phyloP scores from a whole-genome alignment of 2,797 vertebrate genomes.

The Prionace glauca region DNA sequence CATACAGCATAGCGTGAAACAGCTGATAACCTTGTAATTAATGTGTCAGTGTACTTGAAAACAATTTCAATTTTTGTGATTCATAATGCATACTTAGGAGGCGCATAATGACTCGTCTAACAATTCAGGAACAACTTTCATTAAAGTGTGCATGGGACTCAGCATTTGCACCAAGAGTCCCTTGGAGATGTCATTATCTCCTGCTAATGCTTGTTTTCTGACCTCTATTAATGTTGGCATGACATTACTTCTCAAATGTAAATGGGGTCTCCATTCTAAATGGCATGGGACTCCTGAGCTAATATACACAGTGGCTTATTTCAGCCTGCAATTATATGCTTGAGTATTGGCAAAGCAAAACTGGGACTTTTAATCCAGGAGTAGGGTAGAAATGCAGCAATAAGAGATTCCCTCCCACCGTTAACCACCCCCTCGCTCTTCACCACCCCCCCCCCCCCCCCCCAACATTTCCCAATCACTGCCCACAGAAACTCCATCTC shows the following conservation, averaged over 20 bases:
- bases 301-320: not conserved
- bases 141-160: not conserved
- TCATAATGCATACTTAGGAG: slow-evolving; percentile 7
- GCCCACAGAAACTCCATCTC: too few relatives aligned
- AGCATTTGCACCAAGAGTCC: not conserved
- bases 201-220: not conserved
- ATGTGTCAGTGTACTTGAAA: slow-evolving; percentile 28
- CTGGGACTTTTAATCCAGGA: not conserved
- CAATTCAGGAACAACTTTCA: not conserved
- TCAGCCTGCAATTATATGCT: not conserved
- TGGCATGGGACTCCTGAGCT: not conserved
- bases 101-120: not conserved
- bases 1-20: not conserved
- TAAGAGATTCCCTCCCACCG: not conserved
- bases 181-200: not conserved
- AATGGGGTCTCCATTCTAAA: not conserved
- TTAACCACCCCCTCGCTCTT: not conserved
- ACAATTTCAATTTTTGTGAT: not conserved
- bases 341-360: not conserved
- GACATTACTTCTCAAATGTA: not conserved
- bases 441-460: not conserved
- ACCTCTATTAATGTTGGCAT: slow-evolving; percentile 8
- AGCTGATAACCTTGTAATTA: slow-evolving; percentile 25
- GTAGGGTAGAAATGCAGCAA: not conserved
- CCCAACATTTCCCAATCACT: not conserved